phyloP scores from a whole-genome alignment of 2,888 invertebrate genomes.

The Drosophila prostipennis region DNA sequence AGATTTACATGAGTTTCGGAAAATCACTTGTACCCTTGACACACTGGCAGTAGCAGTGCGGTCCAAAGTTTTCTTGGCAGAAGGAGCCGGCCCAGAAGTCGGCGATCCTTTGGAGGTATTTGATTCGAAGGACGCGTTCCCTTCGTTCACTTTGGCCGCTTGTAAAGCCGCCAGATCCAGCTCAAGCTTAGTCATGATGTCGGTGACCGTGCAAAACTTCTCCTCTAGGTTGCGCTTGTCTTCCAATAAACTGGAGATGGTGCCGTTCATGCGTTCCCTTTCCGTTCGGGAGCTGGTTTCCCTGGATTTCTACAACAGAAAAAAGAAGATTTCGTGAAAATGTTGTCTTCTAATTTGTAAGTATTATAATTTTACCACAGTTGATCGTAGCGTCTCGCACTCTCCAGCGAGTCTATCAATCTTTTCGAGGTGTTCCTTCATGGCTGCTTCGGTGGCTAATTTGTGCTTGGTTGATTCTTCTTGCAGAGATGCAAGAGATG shows the following conservation, averaged over 20 bases:
- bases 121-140: constrained; percentile 46
- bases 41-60: constrained; percentile 40
- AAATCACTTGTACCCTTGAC: constrained; percentile 58
- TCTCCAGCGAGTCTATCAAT: neutral
- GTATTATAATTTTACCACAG: constrained; percentile 1
- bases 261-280: constrained; percentile 46
- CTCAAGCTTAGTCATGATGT: constrained; percentile 51
- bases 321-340: neutral
- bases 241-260: constrained; percentile 50
- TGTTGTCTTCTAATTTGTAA: too few species aligned
- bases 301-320: constrained; percentile 46
- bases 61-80: constrained; percentile 23
- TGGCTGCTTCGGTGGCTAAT: neutral
- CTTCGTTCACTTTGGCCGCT: constrained; percentile 18
- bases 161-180: constrained; percentile 43
- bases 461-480: neutral
- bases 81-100: neutral
- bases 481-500: neutral
- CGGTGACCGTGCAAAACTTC: constrained; percentile 45
- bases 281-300: constrained; percentile 39
- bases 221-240: constrained; percentile 66
- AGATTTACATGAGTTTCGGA: neutral
- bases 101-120: constrained; percentile 41
- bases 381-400: neutral
- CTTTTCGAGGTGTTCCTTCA: neutral